Conservation (phyloP, 37 sponge, comb jelly and placozoan genomes). For the Mnemiopsis leidyi region DNA sequence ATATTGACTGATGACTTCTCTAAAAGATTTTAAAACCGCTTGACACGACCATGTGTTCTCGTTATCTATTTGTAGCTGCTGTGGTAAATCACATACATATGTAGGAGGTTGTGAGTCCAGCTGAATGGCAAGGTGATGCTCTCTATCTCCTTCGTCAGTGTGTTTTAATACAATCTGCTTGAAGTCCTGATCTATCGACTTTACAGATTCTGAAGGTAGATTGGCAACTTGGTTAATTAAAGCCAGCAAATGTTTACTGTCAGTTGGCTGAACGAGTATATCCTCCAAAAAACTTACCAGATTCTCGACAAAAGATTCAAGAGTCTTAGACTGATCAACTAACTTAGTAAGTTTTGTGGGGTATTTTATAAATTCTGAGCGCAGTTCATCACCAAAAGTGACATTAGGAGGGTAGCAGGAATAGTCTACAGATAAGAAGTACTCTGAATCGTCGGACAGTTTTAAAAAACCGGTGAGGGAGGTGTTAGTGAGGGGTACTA, state of each 20-base stretch:
- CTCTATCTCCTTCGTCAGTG: neutral
- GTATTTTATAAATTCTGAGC: neutral
- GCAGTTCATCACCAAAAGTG: neutral
- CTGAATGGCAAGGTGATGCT: neutral
- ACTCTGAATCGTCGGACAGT: conserved; percentile 23
- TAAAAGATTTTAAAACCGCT: neutral
- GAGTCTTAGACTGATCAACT: neutral
- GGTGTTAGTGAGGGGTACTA: neutral
- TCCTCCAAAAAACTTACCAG: conserved; percentile 25
- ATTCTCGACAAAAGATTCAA: neutral
- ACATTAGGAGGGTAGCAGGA: neutral
- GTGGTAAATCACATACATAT: conserved; percentile 6
- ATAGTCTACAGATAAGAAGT: conserved; percentile 12
- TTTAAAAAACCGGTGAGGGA: neutral
- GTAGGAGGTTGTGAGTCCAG: neutral
- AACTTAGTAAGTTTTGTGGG: neutral
- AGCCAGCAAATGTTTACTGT: neutral
- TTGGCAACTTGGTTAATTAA: conserved; percentile 29
- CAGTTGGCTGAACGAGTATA: neutral
- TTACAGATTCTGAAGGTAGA: conserved; percentile 15
- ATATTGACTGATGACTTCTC: neutral
- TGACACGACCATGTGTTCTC: neutral
- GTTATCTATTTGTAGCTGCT: neutral
- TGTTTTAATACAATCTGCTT: neutral
- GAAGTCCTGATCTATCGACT: conserved; percentile 3